Base-by-base conservation (phyloP, 2,797 vertebrate species). In the Alca torda region DNA sequence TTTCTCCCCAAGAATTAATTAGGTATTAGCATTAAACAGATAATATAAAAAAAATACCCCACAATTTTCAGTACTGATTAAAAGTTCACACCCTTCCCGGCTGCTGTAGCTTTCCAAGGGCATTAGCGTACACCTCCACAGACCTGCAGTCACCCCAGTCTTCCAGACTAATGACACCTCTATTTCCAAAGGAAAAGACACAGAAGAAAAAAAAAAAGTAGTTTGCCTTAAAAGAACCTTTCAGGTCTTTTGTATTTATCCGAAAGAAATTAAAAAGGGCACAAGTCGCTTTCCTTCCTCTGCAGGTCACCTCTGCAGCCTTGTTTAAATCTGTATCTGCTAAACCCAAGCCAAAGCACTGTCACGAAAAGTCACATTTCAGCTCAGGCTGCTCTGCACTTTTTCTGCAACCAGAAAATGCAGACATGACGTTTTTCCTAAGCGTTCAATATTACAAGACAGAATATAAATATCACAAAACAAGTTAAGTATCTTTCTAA, bases 391-490 rank as follows among this genome's bases (percentile, higher is more conserved):
- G 92, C 86, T 61, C 90, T 93, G 56, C 79, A 69, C 96, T 87
- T 89, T 72, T 95, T 89, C 91, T 90, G 76, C 84, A 94, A 94
- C 90, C 87, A 92, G 95, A 96, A 93, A 96, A 84, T 79, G 97
- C 97, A 96, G 96, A 97, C 96, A 93, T 95, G 96, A 96, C 89
- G 64, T 94, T 97, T 97, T 97, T 94, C 90, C 89, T 88, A 94
- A 90, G 90, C 94, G 95, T 94, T 97, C 97, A 95, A 94, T 86
- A 94, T 94, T 95, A 96, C 92, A 94, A 93, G 98, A 95, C 82
- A 96, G 96, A 94, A 91, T 96, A 98, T 95, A 97, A 97, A 98
- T 96, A 97, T 96, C 87, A 95, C 97, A 97, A 97, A 97, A 97
- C 87, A 97, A 97, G 93, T 97, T 94, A 97, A 96, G 92, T 96